Evolutionary conservation across 2,888 invertebrate species (phyloP).

Genomic region (Volucella inanis): DNA sequence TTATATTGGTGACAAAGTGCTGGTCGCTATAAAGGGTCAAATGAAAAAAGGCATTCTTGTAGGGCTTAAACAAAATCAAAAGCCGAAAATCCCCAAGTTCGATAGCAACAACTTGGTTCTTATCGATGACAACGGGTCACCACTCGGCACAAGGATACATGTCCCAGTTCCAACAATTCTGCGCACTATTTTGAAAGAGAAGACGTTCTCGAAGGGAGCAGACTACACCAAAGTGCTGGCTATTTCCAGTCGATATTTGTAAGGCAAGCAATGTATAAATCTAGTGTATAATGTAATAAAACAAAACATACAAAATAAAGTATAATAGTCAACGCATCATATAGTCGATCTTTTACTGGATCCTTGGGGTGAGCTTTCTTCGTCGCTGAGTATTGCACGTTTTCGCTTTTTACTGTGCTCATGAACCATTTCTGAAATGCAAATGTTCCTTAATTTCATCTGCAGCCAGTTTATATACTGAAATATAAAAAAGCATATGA

Average conservation of each 20-base stretch:
- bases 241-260: conserved; percentile 88
- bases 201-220: conserved; percentile 91
- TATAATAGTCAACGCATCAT: conserved; percentile 41
- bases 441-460: conserved; percentile 79
- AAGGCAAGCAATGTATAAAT: background rate
- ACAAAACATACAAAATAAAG: conserved; percentile 26
- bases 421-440: conserved; percentile 80
- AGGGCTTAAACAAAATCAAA: conserved; percentile 93
- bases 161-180: conserved; percentile 96
- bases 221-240: conserved; percentile 96
- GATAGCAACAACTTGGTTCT: conserved; percentile 98
- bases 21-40: conserved; percentile 97
- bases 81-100: conserved; percentile 92
- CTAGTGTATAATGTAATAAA: background rate
- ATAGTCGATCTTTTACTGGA: conserved; percentile 76
- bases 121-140: conserved; percentile 96
- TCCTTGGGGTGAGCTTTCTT: conserved; percentile 76
- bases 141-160: conserved; percentile 96
- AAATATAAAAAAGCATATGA: conserved; percentile 8
- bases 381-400: conserved; percentile 78
- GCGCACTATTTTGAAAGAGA: conserved; percentile 91
- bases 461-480: conserved; percentile 82
- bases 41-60: conserved; percentile 96
- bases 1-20: conserved; percentile 90
- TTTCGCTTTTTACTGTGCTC: conserved; percentile 82